A percentile compares a stretch with the other conserved stretches of the same genome.
Conservation (phyloP, 1,140 invertebrate genomes). For the Temnothorax nylanderi region DNA sequence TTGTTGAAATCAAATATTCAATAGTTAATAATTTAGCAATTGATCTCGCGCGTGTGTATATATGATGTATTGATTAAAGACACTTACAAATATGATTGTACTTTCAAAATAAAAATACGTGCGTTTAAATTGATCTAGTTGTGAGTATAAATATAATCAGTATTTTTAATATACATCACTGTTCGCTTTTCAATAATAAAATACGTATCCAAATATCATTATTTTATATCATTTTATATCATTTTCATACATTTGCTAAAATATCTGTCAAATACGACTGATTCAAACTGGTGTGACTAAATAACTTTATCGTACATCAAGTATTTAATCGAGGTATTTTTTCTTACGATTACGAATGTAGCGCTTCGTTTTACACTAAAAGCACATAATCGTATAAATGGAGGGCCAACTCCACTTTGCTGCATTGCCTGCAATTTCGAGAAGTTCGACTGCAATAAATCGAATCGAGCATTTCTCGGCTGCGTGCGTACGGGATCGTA, state of each 20-base stretch:
- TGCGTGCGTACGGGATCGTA: conserved; percentile 7
- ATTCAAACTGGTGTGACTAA: not conserved
- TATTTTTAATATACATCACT: not conserved
- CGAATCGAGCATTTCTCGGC: conserved; percentile 8
- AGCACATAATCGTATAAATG: not conserved
- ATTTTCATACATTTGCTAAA: too few species aligned
- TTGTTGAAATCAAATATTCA: not conserved
- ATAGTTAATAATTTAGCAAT: not conserved
- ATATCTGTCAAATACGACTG: not conserved
- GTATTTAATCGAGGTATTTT: not conserved
- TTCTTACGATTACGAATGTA: not conserved
- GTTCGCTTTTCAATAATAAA: not conserved
- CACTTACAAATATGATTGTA: not conserved
- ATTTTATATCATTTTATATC: too few species aligned
- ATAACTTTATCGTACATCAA: not conserved
- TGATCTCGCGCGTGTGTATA: not conserved
- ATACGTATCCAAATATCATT: too few species aligned
- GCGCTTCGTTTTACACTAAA: not conserved
- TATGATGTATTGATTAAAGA: not conserved
- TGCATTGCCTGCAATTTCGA: not conserved
- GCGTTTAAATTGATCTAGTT: not conserved
- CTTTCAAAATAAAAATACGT: not conserved
- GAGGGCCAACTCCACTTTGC: not conserved
- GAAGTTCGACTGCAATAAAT: conserved; percentile 38
- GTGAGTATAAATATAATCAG: not conserved